phyloP scores from a whole-genome alignment of 2,797 vertebrate species.

The Rhinella marina region DNA sequence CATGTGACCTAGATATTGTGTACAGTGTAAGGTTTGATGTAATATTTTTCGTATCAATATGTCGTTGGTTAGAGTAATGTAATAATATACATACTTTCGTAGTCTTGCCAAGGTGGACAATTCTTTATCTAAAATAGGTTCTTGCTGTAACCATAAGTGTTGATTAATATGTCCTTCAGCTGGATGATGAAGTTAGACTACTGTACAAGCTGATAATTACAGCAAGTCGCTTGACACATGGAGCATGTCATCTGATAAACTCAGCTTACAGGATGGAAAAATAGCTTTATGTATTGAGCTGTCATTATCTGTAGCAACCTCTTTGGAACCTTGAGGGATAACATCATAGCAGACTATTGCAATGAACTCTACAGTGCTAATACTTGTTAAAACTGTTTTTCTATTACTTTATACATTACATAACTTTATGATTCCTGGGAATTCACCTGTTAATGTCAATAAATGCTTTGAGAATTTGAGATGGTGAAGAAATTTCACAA shows the following conservation, averaged over 20 bases:
- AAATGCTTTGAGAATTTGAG: not conserved
- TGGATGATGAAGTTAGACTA: constrained; percentile 40
- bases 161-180: constrained; percentile 52
- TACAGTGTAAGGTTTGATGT: not conserved
- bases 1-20: not conserved
- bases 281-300: constrained; percentile 44
- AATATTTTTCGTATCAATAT: not conserved
- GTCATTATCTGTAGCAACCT: constrained; percentile 17
- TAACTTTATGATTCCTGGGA: not conserved
- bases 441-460: not conserved
- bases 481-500: too few relatives aligned
- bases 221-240: constrained; percentile 51
- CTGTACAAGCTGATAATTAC: constrained; percentile 52
- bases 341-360: not conserved
- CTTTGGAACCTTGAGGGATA: not conserved
- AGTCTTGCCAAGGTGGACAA: not conserved
- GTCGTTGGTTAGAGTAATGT: not conserved
- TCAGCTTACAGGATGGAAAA: constrained; percentile 34
- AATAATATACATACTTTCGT: not conserved
- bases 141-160: not conserved
- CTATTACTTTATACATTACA: not conserved
- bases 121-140: not conserved
- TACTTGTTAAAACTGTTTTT: not conserved
- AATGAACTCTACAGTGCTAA: not conserved
- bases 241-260: constrained; percentile 57